Percentiles rank a stretch among this genome's conserved stretches.
Evolutionary conservation across 2,113 vertebrate species (phyloP).

Genomic region (Lynx canadensis): DNA sequence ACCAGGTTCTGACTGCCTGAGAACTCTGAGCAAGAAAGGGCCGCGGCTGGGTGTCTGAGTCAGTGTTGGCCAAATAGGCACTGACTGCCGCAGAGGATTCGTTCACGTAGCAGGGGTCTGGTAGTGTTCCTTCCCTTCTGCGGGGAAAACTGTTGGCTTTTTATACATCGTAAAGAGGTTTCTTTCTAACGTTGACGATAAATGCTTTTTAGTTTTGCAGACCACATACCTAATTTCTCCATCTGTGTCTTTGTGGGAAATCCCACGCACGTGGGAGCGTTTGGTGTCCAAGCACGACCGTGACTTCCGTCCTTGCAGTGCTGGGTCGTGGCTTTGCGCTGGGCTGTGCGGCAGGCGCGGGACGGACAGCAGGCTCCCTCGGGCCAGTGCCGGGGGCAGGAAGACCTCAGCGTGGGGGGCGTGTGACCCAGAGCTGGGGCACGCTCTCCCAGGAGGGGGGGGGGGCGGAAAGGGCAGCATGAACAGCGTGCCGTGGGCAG

Average conservation of each 20-base stretch:
- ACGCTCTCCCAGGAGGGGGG: rapidly evolving
- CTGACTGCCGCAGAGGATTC: rapidly evolving
- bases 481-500: rapidly evolving
- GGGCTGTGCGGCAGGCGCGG: background rate
- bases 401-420: background rate
- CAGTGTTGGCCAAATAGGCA: rapidly evolving
- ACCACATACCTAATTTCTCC: rapidly evolving
- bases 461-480: background rate
- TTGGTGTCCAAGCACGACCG: rapidly evolving
- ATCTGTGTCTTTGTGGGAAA: background rate
- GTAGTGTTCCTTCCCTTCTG: background rate
- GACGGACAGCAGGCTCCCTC: background rate
- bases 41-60: no score
- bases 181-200: background rate
- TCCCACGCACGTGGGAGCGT: rapidly evolving
- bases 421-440: no score
- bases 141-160: background rate
- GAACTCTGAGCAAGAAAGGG: background rate
- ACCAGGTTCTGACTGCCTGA: background rate
- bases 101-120: rapidly evolving
- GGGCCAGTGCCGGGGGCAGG: rapidly evolving
- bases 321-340: rapidly evolving
- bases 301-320: rapidly evolving
- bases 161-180: background rate
- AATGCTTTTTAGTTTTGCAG: background rate